Evolutionary conservation across 2,797 vertebrate genomes (phyloP).

Genomic region (Agapornis canus): DNA sequence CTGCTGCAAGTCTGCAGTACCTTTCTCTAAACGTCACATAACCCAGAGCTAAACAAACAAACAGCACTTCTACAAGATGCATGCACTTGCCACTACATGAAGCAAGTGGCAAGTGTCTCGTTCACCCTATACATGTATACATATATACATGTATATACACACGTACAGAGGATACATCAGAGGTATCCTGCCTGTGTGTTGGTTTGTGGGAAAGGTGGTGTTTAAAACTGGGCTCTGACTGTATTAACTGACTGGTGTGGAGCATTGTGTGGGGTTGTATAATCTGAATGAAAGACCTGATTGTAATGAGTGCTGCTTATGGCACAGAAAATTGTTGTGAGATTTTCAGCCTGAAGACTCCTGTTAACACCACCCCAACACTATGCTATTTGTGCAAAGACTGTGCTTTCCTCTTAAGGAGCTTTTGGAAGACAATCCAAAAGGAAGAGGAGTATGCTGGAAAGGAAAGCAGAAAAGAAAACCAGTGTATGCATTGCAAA

Average conservation of each 20-base stretch:
- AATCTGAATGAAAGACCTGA: slow-evolving; percentile 44
- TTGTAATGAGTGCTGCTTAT: slow-evolving; percentile 38
- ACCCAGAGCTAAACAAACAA: background rate
- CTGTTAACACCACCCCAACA: background rate
- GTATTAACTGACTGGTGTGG: background rate
- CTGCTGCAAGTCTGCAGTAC: background rate
- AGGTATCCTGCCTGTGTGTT: background rate
- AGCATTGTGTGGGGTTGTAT: slow-evolving; percentile 27
- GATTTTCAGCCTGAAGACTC: background rate
- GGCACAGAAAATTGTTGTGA: slow-evolving; percentile 32
- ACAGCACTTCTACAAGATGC: background rate
- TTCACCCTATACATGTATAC: background rate
- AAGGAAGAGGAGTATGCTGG: background rate
- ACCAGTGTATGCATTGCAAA: background rate
- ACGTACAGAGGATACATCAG: rapidly evolving
- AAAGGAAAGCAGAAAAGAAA: background rate
- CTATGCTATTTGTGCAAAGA: background rate
- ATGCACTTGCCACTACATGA: too few relatives aligned
- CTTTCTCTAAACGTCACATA: background rate
- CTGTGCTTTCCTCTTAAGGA: background rate
- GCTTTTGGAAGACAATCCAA: background rate
- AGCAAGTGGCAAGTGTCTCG: background rate
- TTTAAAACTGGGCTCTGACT: slow-evolving; percentile 9
- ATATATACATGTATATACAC: background rate
- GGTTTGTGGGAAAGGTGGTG: background rate